Conservation (phyloP, 2,113 vertebrate species). For the Alligator sinensis region DNA sequence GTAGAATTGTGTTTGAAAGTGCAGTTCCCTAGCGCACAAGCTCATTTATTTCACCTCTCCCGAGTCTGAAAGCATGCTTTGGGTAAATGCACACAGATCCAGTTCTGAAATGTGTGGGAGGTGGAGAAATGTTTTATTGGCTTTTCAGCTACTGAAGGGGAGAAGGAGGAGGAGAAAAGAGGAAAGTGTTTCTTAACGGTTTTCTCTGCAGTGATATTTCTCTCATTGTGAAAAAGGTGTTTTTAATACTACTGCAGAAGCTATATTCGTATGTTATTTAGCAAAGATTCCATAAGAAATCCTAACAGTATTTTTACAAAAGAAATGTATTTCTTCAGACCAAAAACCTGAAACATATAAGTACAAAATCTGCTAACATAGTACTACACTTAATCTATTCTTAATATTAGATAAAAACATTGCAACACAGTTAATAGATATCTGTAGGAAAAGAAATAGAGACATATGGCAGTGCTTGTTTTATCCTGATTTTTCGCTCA, state of each 20-base stretch:
- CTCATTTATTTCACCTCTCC: conserved; percentile 66
- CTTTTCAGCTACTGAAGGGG: conserved; percentile 65
- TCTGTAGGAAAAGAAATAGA: not conserved
- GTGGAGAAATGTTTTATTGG: conserved; percentile 78
- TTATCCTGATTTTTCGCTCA: not conserved
- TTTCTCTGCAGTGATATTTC: conserved; percentile 39
- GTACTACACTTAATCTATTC: not conserved
- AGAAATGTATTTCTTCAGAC: not conserved
- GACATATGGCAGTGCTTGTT: not conserved
- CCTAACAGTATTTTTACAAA: conserved; percentile 4
- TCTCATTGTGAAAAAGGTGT: conserved; percentile 5
- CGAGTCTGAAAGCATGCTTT: conserved; percentile 72
- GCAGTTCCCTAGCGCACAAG: conserved; percentile 45
- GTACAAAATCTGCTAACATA: not conserved
- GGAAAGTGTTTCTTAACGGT: conserved; percentile 39
- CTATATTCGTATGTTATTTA: not conserved
- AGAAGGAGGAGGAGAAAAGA: conserved; percentile 54
- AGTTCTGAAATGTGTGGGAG: conserved; percentile 78
- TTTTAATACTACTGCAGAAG: not conserved
- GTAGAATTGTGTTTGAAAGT: conserved; percentile 46
- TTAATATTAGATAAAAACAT: not conserved
- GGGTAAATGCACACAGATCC: conserved; percentile 74
- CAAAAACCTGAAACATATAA: not conserved
- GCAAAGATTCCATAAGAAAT: not conserved
- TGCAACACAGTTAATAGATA: not conserved